phyloP scores from a whole-genome alignment of 2,797 vertebrate genomes.

The Poeciliopsis paucimaculata region DNA sequence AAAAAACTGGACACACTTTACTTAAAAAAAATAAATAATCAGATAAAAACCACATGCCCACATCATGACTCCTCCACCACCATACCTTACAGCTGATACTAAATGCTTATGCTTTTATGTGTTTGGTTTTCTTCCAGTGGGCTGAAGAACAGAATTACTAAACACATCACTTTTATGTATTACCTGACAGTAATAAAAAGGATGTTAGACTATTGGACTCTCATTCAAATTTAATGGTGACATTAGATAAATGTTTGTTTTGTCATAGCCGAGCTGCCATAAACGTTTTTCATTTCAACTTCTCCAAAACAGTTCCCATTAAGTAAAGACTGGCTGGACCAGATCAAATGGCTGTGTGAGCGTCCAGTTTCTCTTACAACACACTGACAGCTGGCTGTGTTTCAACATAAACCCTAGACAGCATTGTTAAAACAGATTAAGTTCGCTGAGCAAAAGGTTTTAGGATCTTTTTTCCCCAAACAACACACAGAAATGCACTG shows the following conservation, averaged over 20 bases:
- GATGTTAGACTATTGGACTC: neutral
- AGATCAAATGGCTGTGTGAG: neutral
- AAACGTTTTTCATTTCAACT: neutral
- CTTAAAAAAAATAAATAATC: neutral
- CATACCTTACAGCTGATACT: neutral
- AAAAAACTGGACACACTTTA: neutral
- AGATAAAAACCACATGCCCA: neutral
- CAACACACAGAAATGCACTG: neutral
- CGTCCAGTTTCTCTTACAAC: neutral
- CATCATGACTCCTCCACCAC: neutral
- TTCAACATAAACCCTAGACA: neutral
- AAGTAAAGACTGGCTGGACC: neutral
- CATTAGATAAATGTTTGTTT: neutral
- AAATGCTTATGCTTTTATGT: neutral
- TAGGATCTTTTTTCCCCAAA: neutral
- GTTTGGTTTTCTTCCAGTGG: neutral
- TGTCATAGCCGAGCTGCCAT: neutral
- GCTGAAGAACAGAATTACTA: neutral
- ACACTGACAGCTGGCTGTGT: neutral
- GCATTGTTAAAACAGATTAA: neutral
- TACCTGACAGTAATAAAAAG: no score
- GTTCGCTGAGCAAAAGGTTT: neutral
- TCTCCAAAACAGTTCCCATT: neutral
- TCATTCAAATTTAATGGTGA: neutral
- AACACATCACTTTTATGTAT: neutral